phyloP scores from a whole-genome alignment of 2,113 vertebrate genomes.

The Odontesthes bonariensis region DNA sequence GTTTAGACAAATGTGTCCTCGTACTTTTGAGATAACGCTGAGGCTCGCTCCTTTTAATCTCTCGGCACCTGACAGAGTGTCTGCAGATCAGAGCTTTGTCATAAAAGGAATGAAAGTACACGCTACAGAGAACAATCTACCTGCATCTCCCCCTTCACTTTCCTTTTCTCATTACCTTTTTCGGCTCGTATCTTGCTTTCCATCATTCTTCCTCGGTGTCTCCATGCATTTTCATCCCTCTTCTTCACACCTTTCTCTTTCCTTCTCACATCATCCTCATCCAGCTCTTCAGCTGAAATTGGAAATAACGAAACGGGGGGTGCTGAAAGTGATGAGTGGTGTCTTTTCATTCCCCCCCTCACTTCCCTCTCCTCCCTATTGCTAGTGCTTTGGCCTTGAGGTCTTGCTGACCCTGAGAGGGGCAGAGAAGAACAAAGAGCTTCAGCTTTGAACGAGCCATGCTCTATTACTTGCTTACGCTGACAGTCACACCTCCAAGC shows the following conservation, averaged over 20 bases:
- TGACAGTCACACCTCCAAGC: slow-evolving; percentile 10
- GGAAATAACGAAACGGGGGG: slow-evolving; percentile 1
- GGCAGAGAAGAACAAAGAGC: slow-evolving; percentile 60
- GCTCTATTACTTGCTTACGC: slow-evolving; percentile 65
- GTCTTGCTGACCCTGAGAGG: slow-evolving; percentile 51
- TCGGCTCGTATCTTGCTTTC: neutral
- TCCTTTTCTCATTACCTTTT: neutral
- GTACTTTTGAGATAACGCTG: neutral
- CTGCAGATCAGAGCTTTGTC: slow-evolving; percentile 38
- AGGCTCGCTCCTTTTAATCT: neutral
- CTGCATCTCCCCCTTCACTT: slow-evolving; percentile 26
- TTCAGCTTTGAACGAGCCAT: slow-evolving; percentile 67
- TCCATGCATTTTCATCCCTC: neutral
- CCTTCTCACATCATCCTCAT: neutral
- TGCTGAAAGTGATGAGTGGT: slow-evolving; percentile 35
- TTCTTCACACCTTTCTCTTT: neutral
- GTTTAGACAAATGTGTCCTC: too few species aligned
- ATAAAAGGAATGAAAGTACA: slow-evolving; percentile 33
- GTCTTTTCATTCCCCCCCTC: slow-evolving; percentile 22
- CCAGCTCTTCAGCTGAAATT: slow-evolving; percentile 10
- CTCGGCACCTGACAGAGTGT: neutral
- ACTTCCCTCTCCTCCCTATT: slow-evolving; percentile 32
- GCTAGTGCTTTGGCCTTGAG: slow-evolving; percentile 69
- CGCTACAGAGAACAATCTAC: slow-evolving; percentile 28
- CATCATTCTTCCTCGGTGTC: neutral